Base-by-base conservation (phyloP, 2,888 invertebrate species). In the Hydraecia micacea region DNA sequence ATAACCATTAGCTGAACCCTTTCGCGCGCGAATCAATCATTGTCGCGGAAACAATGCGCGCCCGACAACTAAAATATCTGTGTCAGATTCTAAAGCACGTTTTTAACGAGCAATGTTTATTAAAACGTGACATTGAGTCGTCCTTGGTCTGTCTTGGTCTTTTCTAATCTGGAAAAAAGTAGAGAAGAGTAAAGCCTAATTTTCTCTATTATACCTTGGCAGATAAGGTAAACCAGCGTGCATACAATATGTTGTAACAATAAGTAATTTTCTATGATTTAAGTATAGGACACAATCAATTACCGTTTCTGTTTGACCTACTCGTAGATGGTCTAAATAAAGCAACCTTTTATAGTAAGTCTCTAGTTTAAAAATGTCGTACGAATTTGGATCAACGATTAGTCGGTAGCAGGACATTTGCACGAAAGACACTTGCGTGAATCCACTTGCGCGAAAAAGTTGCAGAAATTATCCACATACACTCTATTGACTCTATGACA, bases 1-100 rank as follows among this genome's bases (percentile, higher is more conserved):
- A 90, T 85, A 88, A 88, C 90, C 89, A 90, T 91, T 92, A 92
- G 86, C 84, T 68, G 82, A 81, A 80, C 87, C 89, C 87, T 83
- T 85, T 87, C 70, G 72, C 76, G 69, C 70, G 79, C 69, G 78
- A 80, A 90, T 90, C 86, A 87, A 88, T 90, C 90, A 87, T 90
- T 90, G 90, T 90, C 90, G 87, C 79, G 85, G 83, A 80, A 86
- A 90, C 90, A 90, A 90, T 87, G 84, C 83, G 58, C 80, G 80
- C 72, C 66, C 73, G 86, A 67, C 82, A 81, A 74, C 79, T 85
- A 85, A 89, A 83, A 85, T 84, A 89, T 89, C 84, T 84, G 70
- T 81, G 79, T 78, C 74, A 86, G 90, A 77, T 81, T 88, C 75
- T 78, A 84, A 86, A 84, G 79, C 74, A 52, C 76, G 76, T 83